A percentile compares a stretch with the other conserved stretches of the same genome.
Evolutionary conservation across 2,797 vertebrate species (phyloP).

Genomic region (Emys orbicularis): DNA sequence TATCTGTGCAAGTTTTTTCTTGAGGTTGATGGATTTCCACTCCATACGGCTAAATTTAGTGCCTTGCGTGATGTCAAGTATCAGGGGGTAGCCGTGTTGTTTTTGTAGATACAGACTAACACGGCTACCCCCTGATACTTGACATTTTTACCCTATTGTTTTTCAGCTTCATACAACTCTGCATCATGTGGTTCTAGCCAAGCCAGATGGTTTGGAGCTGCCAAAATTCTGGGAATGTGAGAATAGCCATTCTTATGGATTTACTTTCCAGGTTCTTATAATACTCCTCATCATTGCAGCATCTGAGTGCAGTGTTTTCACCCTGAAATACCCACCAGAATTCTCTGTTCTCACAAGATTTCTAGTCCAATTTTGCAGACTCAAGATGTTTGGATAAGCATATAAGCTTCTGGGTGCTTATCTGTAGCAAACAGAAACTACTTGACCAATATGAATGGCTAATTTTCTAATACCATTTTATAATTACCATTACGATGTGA

Average conservation of each 20-base stretch:
- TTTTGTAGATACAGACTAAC: no score
- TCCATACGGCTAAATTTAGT: no score
- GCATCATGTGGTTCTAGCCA: background rate
- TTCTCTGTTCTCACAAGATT: background rate
- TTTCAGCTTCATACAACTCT: background rate
- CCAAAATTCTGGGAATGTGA: background rate
- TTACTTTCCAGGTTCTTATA: background rate
- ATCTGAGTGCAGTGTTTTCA: background rate
- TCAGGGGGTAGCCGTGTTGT: no score
- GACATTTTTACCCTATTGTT: background rate
- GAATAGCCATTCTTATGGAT: background rate
- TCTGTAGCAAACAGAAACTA: background rate
- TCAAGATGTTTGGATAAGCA: background rate
- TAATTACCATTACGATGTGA: background rate
- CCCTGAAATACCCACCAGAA: background rate
- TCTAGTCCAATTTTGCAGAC: background rate
- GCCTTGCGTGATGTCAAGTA: no score
- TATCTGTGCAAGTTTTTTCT: no score
- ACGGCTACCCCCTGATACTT: no score
- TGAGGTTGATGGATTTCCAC: no score
- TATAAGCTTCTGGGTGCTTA: background rate
- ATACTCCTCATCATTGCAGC: background rate
- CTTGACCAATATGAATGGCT: background rate
- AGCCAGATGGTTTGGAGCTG: background rate
- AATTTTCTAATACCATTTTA: background rate